A percentile compares a stretch with the other conserved stretches of the same genome.
These are phyloP conservation scores for Danio aesculapii DNA, from an alignment of 2,797 vertebrate species.

Conservation along the genomic window DNA sequence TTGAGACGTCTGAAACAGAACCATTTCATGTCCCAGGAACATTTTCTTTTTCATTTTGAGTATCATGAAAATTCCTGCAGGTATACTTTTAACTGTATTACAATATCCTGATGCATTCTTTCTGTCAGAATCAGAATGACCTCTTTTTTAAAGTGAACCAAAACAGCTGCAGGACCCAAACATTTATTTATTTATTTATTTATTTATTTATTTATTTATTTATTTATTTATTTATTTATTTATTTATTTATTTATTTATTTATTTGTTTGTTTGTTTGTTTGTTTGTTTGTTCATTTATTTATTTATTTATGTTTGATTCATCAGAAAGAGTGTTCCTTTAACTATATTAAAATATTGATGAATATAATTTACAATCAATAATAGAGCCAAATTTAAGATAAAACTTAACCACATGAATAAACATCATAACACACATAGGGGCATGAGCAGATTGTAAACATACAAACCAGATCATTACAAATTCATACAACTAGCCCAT, in stretches of 20 bases:
- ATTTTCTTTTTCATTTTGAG: neutral
- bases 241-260: no score
- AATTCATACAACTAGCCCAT: no score
- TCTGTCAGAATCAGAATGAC: slow-evolving; percentile 16
- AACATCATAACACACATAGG: no score
- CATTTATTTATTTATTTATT: no score
- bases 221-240: no score
- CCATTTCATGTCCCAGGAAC: neutral
- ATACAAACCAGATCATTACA: no score
- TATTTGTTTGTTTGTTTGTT: no score
- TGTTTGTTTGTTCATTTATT: no score
- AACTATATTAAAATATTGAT: neutral
- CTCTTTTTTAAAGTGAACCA: neutral
- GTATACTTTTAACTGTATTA: neutral
- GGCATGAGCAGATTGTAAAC: no score
- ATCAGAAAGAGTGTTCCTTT: slow-evolving; percentile 4
- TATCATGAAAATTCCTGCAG: neutral
- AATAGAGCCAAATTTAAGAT: neutral
- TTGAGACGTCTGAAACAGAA: neutral
- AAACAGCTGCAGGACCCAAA: neutral
- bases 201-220: no score
- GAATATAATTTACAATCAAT: neutral
- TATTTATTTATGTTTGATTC: neutral
- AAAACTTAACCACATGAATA: no score
- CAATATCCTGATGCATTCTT: slow-evolving; percentile 2